These are phyloP conservation scores for Osmerus mordax DNA, from an alignment of 2,113 vertebrate species.

Conservation along the genomic window DNA sequence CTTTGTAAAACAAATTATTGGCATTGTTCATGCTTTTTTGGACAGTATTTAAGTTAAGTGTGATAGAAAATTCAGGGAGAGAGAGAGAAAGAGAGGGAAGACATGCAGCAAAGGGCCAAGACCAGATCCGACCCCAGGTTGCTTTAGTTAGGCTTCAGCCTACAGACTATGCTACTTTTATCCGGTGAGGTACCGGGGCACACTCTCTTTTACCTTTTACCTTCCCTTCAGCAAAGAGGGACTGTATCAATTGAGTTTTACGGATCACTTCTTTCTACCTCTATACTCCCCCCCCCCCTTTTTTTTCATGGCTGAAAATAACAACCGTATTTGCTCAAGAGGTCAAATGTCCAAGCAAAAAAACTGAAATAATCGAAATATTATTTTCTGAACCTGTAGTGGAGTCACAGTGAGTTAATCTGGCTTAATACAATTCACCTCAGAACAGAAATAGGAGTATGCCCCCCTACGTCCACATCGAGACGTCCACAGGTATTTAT, in stretches of 20 bases:
- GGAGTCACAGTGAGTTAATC: conserved; percentile 14
- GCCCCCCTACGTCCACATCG: background rate
- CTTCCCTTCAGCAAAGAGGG: too few relatives aligned
- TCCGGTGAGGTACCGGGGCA: too few relatives aligned
- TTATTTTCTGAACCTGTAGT: conserved; percentile 19
- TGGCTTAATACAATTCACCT: background rate
- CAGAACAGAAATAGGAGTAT: background rate
- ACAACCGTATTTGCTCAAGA: conserved; percentile 17
- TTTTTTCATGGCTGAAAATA: conserved; percentile 14
- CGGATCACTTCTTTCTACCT: background rate
- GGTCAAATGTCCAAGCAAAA: conserved; percentile 10
- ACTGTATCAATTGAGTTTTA: background rate
- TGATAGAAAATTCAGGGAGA: too few relatives aligned
- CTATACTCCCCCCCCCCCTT: background rate
- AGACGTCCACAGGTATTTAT: background rate
- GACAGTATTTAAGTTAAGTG: too few relatives aligned
- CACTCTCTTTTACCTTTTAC: too few relatives aligned
- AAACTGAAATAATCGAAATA: conserved; percentile 6
- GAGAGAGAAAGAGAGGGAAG: too few relatives aligned
- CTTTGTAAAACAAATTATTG: too few relatives aligned
- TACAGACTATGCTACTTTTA: too few relatives aligned
- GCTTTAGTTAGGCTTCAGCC: too few relatives aligned
- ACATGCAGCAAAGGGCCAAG: too few relatives aligned
- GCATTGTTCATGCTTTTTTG: too few relatives aligned
- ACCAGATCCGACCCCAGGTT: too few relatives aligned